Base-by-base conservation (phyloP, 2,888 invertebrate genomes). In the Leptogaster cylindrica region DNA sequence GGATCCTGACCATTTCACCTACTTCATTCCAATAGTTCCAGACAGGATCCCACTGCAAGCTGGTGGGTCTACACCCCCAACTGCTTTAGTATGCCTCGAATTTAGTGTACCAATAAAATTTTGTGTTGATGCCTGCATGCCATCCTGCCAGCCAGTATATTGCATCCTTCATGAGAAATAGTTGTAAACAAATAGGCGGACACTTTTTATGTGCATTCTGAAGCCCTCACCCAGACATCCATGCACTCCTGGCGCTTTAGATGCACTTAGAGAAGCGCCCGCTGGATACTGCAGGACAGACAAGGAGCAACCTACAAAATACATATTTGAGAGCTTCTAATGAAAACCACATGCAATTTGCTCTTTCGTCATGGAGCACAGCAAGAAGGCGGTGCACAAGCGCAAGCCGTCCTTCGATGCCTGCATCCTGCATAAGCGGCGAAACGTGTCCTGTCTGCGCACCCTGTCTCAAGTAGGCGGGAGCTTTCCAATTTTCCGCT, bases 21-120 rank as follows among this genome's bases (percentile, higher is more conserved):
- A 4, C 10, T 36, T 36, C 10, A 36, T 36, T 4, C 36, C 36
- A 36, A 36, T 36, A 36, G 36, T n/a, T n/a, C n/a, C n/a, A n/a
- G 36, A 10, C 36, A n/a, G 36, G 7, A n/a, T 14, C 14, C 10
- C 10, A 36, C 10, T n/a, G 36, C 36, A 36, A 10, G 7, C 6
- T 31, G 31, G 31, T 31, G 31, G 10, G 10, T 36, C 10, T 14
- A 36, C 10, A 12, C 36, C n/a, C 7, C 2, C 36, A 7, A 3
- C 36, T 36, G 12, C 36, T 14, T 36, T n/a, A 36, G 1, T 1
- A n/a, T 36, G 10, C 36, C 36, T 4, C 10, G 7, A 1, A 36
- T 36, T 36, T 36, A 36, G 36, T 36, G 36, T 36, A 36, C 36
- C 36, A 36, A 36, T 36, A 36, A 36, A 36, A 36, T 36, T 36